These are phyloP conservation scores for Ciona savignyi DNA, from an alignment of 23 tunicate species.

Conservation along the genomic window DNA sequence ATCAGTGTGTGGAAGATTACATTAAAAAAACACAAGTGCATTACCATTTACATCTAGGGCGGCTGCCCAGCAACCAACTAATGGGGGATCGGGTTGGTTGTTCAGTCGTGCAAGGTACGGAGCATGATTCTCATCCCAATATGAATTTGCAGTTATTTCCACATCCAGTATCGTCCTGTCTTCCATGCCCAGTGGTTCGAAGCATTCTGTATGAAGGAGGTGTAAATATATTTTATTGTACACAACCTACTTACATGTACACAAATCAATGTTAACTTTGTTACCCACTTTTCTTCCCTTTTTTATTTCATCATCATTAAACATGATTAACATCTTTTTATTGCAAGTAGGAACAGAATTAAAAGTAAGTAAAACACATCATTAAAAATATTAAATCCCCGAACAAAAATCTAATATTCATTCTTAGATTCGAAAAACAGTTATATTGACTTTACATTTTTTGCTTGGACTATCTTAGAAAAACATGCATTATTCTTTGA, in stretches of 20 bases:
- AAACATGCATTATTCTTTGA: no score
- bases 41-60: neutral
- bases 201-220: constrained; percentile 43
- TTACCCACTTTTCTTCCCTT: neutral
- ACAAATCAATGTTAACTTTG: neutral
- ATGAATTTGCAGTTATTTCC: constrained; percentile 70
- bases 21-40: neutral
- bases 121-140: constrained; percentile 33
- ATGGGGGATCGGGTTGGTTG: constrained; percentile 27
- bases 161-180: constrained; percentile 36
- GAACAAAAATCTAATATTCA: no score
- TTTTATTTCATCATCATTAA: no score
- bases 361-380: no score
- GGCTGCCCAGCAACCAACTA: constrained; percentile 57
- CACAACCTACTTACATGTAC: no score
- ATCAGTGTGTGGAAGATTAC: neutral
- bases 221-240: no score
- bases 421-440: no score
- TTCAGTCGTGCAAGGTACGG: constrained; percentile 68
- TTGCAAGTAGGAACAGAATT: no score
- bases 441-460: no score
- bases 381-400: no score
- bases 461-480: no score
- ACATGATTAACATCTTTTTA: no score
- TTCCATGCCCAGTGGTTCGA: constrained; percentile 81